Evolutionary conservation across 2,888 invertebrate species (phyloP), one percentile per base, ranked within the genome.

Genomic region (Hemistola chrysoprasaria): DNA sequence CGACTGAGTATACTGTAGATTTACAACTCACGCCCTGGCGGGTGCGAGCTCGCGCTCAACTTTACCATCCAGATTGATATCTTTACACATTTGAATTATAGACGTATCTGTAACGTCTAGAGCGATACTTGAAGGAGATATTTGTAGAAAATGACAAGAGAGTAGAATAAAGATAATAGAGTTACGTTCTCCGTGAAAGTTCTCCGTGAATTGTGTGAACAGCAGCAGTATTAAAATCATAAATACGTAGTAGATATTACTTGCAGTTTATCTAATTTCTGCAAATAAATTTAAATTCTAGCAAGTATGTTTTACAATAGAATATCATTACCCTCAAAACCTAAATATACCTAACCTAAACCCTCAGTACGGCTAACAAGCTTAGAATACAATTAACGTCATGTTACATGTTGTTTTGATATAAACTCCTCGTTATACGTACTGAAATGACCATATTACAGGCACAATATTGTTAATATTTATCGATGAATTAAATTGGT

Each of bases 11-110:
- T 64, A 65, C 58, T 37, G 39, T 57, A 63, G 71, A 78, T 79
- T 76, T 73, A 75, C 71, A 71, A 74, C 68, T 74, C 75, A 77
- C 72, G 75, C 64, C 71, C 66, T 67, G 66, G 16, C 16, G 16
- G 16, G 16, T 16, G 2, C 69, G 70, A 72, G 72, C 59, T 72
- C 65, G 68, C 69, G 71, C 59, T 49, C 43, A 57, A 54, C 60
- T 66, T 61, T 62, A 53, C 54, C 63, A 62, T 65, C 61, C 53
- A 50, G 56, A 59, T 62, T 60, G 62, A 57, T 63, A 59, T 57
- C 58, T 60, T 59, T 58, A 53, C 51, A 52, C 47, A 49, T 46
- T 51, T 60, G 52, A 60, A 52, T 57, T 56, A 62, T 56, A 46
- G 41, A 51, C 44, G 37, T 46, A 53, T 56, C 43, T 56, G 53